phyloP scores from a whole-genome alignment of 1,140 invertebrate species.

The Episyrphus balteatus region DNA sequence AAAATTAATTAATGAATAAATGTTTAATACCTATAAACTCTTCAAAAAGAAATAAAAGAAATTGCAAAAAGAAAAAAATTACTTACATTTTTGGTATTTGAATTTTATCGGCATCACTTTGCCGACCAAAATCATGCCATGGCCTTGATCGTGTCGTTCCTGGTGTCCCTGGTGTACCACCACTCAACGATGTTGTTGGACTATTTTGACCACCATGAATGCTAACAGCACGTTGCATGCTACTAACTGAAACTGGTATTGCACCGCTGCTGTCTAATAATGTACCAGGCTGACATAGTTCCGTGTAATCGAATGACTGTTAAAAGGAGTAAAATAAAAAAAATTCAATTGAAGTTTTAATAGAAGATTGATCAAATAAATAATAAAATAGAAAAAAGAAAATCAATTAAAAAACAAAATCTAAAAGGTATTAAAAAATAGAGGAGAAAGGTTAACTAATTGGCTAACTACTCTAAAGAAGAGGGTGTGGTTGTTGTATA shows the following conservation, averaged over 20 bases:
- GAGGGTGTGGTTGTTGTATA: too few relatives aligned
- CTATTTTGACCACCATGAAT: slow-evolving; percentile 44
- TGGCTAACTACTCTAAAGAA: not conserved
- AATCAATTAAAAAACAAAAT: not conserved
- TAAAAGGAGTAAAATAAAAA: slow-evolving; percentile 9
- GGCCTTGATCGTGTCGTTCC: slow-evolving; percentile 61
- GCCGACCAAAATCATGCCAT: slow-evolving; percentile 85
- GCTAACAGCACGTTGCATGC: slow-evolving; percentile 31
- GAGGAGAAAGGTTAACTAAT: not conserved
- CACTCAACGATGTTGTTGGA: slow-evolving; percentile 41
- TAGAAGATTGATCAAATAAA: not conserved
- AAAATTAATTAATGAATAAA: not conserved
- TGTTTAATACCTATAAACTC: not conserved
- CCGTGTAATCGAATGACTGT: slow-evolving; percentile 80
- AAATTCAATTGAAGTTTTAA: not conserved
- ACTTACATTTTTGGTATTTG: slow-evolving; percentile 97
- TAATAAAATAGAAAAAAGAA: not conserved
- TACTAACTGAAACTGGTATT: slow-evolving; percentile 35
- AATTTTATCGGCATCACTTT: slow-evolving; percentile 89
- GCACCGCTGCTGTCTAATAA: slow-evolving; percentile 32
- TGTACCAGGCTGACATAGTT: slow-evolving; percentile 60
- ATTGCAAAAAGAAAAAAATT: not conserved
- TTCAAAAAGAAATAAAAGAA: not conserved
- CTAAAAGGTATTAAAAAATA: not conserved
- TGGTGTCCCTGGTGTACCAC: slow-evolving; percentile 31